phyloP scores from a whole-genome alignment of 2,113 vertebrate species.

The Oreochromis tanganicae region DNA sequence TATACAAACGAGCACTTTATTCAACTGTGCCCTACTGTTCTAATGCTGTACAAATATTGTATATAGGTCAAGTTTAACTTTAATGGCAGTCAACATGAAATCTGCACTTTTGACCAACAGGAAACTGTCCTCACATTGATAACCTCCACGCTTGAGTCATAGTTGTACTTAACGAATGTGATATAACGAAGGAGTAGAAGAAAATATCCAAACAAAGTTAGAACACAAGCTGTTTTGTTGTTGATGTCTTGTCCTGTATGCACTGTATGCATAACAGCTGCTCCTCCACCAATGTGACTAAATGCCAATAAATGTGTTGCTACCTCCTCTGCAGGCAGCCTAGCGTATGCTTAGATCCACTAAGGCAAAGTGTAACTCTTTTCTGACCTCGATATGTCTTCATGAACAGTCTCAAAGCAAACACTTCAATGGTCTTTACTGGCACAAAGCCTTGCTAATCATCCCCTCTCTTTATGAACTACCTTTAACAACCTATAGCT shows the following conservation, averaged over 20 bases:
- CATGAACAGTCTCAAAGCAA: neutral
- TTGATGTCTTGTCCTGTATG: neutral
- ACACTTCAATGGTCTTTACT: neutral
- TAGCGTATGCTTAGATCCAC: neutral
- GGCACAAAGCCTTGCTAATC: neutral
- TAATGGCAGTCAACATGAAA: neutral
- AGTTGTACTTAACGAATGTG: neutral
- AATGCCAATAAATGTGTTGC: neutral
- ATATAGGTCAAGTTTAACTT: neutral
- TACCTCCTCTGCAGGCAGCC: neutral
- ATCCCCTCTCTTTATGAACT: neutral
- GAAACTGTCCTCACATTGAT: fast-evolving
- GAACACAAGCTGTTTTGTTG: neutral
- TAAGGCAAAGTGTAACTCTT: neutral
- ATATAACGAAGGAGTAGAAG: neutral
- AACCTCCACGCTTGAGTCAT: neutral
- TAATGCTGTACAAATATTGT: neutral
- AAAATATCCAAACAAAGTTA: neutral
- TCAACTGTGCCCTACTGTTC: neutral
- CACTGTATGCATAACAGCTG: neutral
- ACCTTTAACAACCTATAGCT: neutral
- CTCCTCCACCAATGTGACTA: neutral
- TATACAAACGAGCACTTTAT: neutral
- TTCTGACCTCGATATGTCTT: neutral
- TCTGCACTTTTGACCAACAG: neutral